These are phyloP conservation scores for Leptopilina drosophilae DNA, from an alignment of 2,888 invertebrate species.

Conservation along the genomic window DNA sequence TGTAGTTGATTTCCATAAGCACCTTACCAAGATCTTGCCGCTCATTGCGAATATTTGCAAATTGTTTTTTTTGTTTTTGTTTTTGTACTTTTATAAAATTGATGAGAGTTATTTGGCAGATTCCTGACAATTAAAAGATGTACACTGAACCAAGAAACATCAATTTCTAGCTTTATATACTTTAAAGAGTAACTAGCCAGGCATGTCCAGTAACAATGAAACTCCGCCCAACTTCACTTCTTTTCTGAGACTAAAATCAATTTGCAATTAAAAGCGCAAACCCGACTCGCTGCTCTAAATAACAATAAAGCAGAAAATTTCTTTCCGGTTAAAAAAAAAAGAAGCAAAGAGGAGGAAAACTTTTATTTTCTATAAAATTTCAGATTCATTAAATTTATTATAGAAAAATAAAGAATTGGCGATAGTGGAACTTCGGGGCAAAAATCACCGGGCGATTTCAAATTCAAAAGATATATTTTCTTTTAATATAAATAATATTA, in stretches of 20 bases:
- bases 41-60: conserved; percentile 55
- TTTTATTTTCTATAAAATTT: not conserved
- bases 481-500: too few species aligned
- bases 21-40: conserved; percentile 62
- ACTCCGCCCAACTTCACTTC: conserved; percentile 56
- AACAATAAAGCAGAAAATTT: conserved; percentile 51
- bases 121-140: conserved; percentile 34
- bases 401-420: too few species aligned
- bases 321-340: conserved; percentile 7
- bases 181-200: conserved; percentile 58
- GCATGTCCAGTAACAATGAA: conserved; percentile 62
- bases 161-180: conserved; percentile 64
- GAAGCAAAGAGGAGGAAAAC: not conserved
- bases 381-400: not conserved
- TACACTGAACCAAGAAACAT: conserved; percentile 56
- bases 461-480: too few species aligned
- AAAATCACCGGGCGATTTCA: too few species aligned
- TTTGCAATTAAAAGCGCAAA: conserved; percentile 19
- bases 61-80: conserved; percentile 19
- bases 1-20: not conserved
- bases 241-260: conserved; percentile 33
- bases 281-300: conserved; percentile 46
- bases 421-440: too few species aligned
- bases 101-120: not conserved
- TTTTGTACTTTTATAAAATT: conserved; percentile 4